A percentile compares a stretch with the other conserved stretches of the same genome.
Conservation (phyloP, 1,140 invertebrate genomes). For the Eubasilissa regina region DNA sequence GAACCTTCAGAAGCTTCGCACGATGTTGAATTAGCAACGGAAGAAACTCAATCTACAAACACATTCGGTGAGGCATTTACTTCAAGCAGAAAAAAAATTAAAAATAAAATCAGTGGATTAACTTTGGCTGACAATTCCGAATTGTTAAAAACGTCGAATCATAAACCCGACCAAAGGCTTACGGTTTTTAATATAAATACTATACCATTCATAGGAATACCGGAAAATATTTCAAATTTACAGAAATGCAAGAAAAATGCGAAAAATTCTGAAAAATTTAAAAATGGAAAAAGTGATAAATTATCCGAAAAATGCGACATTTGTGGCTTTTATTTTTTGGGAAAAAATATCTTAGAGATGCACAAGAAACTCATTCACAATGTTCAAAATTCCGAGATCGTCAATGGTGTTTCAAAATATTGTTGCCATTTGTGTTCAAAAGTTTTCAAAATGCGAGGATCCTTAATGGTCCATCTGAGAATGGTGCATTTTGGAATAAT, state of each 20-base stretch:
- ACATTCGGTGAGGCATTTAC: conserved; percentile 57
- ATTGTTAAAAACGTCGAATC: background rate
- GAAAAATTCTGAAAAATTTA: conserved; percentile 27
- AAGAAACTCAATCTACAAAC: conserved; percentile 52
- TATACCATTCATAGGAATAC: conserved; percentile 67
- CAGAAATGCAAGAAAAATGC: conserved; percentile 39
- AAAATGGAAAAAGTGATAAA: conserved; percentile 64
- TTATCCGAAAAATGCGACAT: conserved; percentile 74
- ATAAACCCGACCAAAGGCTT: conserved; percentile 67
- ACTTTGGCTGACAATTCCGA: background rate
- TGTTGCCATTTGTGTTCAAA: conserved; percentile 85
- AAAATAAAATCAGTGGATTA: conserved; percentile 62
- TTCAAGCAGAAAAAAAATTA: conserved; percentile 54
- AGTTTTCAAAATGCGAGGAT: conserved; percentile 85
- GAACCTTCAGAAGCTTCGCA: background rate
- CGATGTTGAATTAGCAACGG: conserved; percentile 46
- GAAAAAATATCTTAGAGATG: conserved; percentile 79
- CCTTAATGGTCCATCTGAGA: conserved; percentile 85
- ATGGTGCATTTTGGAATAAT: conserved; percentile 79
- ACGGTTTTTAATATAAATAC: conserved; percentile 64
- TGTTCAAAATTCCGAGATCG: conserved; percentile 71
- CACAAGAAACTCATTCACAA: conserved; percentile 84
- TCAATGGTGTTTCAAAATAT: conserved; percentile 70
- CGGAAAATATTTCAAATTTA: conserved; percentile 52
- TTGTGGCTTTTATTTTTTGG: conserved; percentile 81